These are phyloP conservation scores for Pionites leucogaster DNA, from an alignment of 2,113 vertebrate genomes.

Conservation along the genomic window DNA sequence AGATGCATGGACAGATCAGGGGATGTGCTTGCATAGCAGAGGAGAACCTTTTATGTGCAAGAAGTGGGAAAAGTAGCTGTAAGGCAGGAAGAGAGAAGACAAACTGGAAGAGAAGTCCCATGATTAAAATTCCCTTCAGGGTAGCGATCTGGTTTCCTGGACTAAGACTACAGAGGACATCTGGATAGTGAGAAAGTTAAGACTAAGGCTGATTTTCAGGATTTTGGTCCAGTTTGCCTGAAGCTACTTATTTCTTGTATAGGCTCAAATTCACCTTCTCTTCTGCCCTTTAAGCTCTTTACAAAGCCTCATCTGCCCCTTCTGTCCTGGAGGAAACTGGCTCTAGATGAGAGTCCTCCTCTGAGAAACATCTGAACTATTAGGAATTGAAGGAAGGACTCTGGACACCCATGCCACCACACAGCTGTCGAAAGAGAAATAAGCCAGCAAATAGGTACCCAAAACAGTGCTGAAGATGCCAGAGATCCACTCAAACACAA, in stretches of 20 bases:
- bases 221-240: background rate
- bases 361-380: background rate
- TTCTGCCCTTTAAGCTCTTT: background rate
- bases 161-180: background rate
- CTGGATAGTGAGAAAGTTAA: background rate
- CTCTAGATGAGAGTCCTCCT: background rate
- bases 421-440: background rate
- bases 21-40: background rate
- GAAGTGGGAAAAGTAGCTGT: background rate
- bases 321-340: background rate
- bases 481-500: background rate
- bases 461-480: background rate
- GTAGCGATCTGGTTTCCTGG: background rate
- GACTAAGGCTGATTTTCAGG: background rate
- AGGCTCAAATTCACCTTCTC: background rate
- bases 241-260: rapidly evolving
- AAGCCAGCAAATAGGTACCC: background rate
- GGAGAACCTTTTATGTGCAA: rapidly evolving
- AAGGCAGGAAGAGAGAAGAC: background rate
- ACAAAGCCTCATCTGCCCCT: background rate
- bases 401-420: background rate
- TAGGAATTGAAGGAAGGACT: background rate
- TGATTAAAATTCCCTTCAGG: background rate
- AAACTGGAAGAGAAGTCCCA: background rate
- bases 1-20: background rate